Base-by-base conservation (phyloP, 2,888 invertebrate genomes). In the Cepaea hortensis region DNA sequence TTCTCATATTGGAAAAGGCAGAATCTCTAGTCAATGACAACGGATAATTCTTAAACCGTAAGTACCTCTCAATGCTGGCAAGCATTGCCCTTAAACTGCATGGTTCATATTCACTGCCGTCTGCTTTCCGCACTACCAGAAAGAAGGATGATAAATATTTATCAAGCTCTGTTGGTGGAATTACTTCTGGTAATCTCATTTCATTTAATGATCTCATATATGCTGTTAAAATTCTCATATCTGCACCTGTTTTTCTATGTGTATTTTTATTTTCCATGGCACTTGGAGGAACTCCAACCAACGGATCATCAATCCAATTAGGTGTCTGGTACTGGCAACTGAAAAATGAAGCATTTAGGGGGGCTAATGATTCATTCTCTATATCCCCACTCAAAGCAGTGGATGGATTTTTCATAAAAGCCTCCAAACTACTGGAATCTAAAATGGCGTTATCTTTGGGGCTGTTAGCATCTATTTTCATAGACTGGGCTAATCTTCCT, bases 51-150 rank as follows among this genome's bases (percentile, higher is more conserved):
- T 90, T 91, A 50, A 90, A 88, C 75, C 91, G 89, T 11, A 93
- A 89, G 73, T 91, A 91, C 9, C 93, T 87, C 85, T 93, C 93
- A 15, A 93, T 90, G 81, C 93, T 93, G 50, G 92, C 92, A 75
- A 93, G 88, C 91, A 93, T 93, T 3, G 92, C 92, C n/a, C 93
- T 87, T 35, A 93, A 86, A 83, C 92, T 92, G 18, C 91, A 91
- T 0, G 92, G 91, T 87, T 93, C 93, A 85, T 93, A 93, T 23
- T 93, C 93, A 72, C 91, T 91, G 0, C 92, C 92, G 84, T 93
- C 93, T 61, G 91, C 90, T 87, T 93, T 93, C 84, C 91, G 90
- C 18, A 92, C 91, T 13, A 91, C 91, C 48, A 92, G 88, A 86
- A 93, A 92, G 81, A 92, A 93, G 15, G 90, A 92, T 18, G 91